Evolutionary conservation across 1,140 invertebrate species (phyloP).

Genomic region (Meloidogyne hapla): DNA sequence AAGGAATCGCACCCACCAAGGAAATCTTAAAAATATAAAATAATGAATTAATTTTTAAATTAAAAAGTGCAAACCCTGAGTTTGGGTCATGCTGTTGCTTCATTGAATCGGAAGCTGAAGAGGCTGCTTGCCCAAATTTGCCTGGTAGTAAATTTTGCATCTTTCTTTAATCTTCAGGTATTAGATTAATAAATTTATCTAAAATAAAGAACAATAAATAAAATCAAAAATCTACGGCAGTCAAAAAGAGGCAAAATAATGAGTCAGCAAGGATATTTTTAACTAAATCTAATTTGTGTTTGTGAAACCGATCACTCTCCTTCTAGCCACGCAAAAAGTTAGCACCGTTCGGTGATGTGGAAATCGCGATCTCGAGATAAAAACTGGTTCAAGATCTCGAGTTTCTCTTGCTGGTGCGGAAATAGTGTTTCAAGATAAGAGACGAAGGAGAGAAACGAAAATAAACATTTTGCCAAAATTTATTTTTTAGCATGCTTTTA

Average conservation of each 20-base stretch:
- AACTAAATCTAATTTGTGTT: no score
- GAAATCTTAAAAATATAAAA: slow-evolving; percentile 56
- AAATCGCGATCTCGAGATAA: neutral
- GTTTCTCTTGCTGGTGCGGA: neutral
- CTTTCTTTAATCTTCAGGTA: neutral
- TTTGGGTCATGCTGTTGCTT: slow-evolving; percentile 63
- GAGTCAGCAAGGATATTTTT: no score
- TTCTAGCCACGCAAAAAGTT: neutral
- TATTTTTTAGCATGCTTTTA: neutral
- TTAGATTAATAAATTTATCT: no score
- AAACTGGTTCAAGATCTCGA: neutral
- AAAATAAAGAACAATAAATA: no score
- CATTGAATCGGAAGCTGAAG: slow-evolving; percentile 55
- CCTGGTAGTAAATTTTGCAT: slow-evolving; percentile 29
- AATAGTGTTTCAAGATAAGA: neutral
- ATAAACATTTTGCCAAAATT: neutral
- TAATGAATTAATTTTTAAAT: slow-evolving; percentile 77
- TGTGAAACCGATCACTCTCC: no score
- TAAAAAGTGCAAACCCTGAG: slow-evolving; percentile 34
- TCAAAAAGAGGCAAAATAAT: neutral
- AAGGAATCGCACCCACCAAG: slow-evolving; percentile 84
- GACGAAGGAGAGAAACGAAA: neutral
- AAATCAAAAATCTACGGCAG: no score
- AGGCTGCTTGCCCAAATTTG: slow-evolving; percentile 25
- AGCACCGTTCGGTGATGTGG: neutral